Percentiles rank a stretch among this genome's conserved stretches.
phyloP scores from a whole-genome alignment of 2,797 vertebrate genomes.

The Zenarchopterus dispar region DNA sequence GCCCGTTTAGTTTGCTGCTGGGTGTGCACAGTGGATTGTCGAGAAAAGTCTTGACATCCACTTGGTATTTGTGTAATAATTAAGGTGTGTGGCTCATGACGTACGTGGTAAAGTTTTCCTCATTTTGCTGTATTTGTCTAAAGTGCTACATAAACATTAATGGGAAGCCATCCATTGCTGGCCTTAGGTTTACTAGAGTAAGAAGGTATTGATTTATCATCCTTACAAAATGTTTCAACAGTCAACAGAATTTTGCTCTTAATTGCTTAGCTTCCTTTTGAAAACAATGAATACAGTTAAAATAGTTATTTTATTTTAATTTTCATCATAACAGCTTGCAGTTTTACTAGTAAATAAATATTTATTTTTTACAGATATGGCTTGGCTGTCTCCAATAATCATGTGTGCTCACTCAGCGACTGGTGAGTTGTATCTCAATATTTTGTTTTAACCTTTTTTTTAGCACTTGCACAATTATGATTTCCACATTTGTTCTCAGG shows the following conservation, averaged over 20 bases:
- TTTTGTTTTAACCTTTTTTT: constrained; percentile 2
- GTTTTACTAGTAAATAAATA: neutral
- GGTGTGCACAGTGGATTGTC: constrained; percentile 6
- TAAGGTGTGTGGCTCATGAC: neutral
- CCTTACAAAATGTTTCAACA: too few species aligned
- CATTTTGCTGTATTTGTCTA: neutral
- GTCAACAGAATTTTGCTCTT: too few species aligned
- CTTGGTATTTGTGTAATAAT: neutral
- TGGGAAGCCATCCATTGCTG: too few species aligned
- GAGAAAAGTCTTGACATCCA: neutral
- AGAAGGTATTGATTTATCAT: too few species aligned
- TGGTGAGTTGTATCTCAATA: constrained; percentile 73
- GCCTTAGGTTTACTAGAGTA: too few species aligned
- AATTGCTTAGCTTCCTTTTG: too few species aligned
- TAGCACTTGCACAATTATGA: neutral
- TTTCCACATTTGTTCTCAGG: constrained; percentile 63
- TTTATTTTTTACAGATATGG: constrained; percentile 76
- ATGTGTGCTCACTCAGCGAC: constrained; percentile 81
- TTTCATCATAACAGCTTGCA: neutral
- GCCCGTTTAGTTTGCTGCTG: neutral
- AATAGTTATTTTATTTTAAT: too few species aligned
- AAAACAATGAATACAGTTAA: too few species aligned
- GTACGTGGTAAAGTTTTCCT: too few species aligned
- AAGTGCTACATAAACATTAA: too few species aligned
- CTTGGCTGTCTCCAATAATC: constrained; percentile 70